A percentile compares a stretch with the other conserved stretches of the same genome.
These are phyloP conservation scores for Leucopternis melanops DNA, from an alignment of 2,113 vertebrate genomes.

Conservation along the genomic window DNA sequence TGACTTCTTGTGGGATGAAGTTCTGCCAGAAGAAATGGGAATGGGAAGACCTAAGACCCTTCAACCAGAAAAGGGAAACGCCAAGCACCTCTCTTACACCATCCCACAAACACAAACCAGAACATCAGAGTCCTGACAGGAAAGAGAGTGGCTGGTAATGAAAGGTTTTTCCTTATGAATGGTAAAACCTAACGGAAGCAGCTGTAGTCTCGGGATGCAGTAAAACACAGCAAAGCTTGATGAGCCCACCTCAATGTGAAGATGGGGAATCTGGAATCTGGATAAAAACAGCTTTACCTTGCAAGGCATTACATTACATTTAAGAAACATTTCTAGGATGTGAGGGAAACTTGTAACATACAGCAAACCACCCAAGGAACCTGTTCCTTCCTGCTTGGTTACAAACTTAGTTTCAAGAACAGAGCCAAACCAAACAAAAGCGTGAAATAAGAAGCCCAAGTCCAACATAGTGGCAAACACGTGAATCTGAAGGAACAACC, in stretches of 20 bases:
- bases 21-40: neutral
- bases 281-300: neutral
- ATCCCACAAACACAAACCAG: neutral
- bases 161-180: neutral
- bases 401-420: neutral
- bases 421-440: neutral
- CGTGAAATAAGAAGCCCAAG: neutral
- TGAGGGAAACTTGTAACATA: neutral
- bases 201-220: neutral
- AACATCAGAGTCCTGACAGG: neutral
- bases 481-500: neutral
- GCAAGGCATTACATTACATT: neutral
- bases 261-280: neutral
- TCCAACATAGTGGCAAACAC: neutral
- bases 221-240: neutral
- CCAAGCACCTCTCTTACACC: neutral
- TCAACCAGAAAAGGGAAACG: neutral
- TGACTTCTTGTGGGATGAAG: neutral
- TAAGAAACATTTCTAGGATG: neutral
- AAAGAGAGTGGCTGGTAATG: neutral
- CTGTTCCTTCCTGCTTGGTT: neutral
- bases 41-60: neutral
- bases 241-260: neutral
- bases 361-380: neutral
- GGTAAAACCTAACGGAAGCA: neutral